Base-by-base conservation (phyloP, 1,140 invertebrate species). In the Bombus confusus region DNA sequence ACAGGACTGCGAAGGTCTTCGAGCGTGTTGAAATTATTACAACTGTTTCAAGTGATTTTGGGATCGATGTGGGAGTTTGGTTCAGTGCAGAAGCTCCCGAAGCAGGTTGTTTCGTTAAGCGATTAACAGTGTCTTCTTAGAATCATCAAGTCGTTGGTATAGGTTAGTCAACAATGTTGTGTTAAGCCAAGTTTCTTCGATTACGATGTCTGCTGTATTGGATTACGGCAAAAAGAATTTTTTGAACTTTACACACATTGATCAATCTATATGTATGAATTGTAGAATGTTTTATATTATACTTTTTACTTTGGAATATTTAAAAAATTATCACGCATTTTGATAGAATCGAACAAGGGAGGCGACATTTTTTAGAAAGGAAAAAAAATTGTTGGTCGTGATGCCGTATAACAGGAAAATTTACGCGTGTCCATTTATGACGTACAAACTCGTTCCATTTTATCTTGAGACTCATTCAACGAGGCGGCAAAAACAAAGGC, bases 371-470 rank as follows among this genome's bases (percentile, higher is more conserved):
- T n/a, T 22, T 28, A 25, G 18, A 9, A 13, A 12, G 2, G 1
- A 15, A 31, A 10, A 76, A 34, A 74, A 34, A 39, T 62, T 43
- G 10, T 47, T 25, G 8, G n/a, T 25, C 12, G 15, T 22, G 22
- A 22, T n/a, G 22, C 0, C 0, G 37, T 10, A 28, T n/a, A 15
- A 6, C 47, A 52, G 15, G 78, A 75, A 71, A 82, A 73, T 69
- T 86, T 80, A 85, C 66, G 73, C 64, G 28, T 80, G 66, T 73
- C 72, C 31, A 34, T 69, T 79, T 68, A 79, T 80, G 37, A 85
- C 43, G 62, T 43, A 81, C 69, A 81, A 85, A 68, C 47, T 85
- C 59, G 77, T 68, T 74, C 31, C 62, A 57, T 68, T 81, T 69
- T 37, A 52, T 22, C 31, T 68, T 13, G 71, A 41, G 31, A 31